These are phyloP conservation scores for Eledona agricola DNA, from an alignment of 2,888 invertebrate genomes.

Conservation along the genomic window DNA sequence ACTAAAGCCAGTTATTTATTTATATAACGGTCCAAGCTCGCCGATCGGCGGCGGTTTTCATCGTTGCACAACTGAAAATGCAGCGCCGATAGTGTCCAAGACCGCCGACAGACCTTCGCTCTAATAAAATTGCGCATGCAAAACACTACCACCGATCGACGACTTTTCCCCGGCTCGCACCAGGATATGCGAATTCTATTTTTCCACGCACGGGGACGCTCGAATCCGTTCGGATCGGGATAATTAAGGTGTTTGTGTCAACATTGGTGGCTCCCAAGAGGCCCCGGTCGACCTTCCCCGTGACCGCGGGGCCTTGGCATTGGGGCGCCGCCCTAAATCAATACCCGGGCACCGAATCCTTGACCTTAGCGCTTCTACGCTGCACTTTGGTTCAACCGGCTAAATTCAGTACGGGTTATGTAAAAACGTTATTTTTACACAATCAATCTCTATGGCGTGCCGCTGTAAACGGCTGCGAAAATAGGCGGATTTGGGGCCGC, in stretches of 20 bases:
- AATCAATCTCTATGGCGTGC: conserved; percentile 26
- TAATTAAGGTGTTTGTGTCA: conserved; percentile 41
- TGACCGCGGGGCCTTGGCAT: conserved; percentile 44
- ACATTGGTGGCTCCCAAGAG: conserved; percentile 37
- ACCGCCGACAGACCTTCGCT: too few species aligned
- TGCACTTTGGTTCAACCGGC: conserved; percentile 7
- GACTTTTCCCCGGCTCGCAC: too few species aligned
- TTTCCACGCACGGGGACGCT: conserved; percentile 6
- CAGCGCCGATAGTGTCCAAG: too few species aligned
- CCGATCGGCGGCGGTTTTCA: neutral
- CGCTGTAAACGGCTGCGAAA: conserved; percentile 17
- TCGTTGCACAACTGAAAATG: too few species aligned
- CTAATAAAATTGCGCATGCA: too few species aligned
- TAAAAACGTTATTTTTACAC: conserved; percentile 26
- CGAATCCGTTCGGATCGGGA: conserved; percentile 27
- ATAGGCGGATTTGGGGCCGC: conserved; percentile 13
- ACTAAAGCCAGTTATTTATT: conserved; percentile 35
- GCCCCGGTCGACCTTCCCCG: conserved; percentile 43
- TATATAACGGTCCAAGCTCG: conserved; percentile 24
- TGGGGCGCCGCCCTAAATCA: conserved; percentile 45
- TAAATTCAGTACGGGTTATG: conserved; percentile 12
- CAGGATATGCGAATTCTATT: too few species aligned
- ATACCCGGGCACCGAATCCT: conserved; percentile 48
- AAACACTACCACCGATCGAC: too few species aligned
- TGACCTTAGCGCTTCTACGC: conserved; percentile 46